Base-by-base conservation (phyloP, 1,140 invertebrate species). In the Dinothrombium tinctorium region DNA sequence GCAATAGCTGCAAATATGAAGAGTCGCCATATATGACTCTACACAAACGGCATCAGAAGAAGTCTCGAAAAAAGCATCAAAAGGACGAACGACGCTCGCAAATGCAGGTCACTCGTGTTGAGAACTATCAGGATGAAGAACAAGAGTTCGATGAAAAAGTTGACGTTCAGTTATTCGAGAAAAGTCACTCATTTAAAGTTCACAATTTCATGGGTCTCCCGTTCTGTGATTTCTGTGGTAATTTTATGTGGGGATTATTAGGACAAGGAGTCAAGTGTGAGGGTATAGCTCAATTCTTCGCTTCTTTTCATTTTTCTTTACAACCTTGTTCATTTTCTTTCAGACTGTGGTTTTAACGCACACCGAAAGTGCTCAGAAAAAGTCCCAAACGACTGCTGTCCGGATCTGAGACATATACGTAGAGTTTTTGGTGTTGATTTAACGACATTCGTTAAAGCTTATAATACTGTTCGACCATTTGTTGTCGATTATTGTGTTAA, bases 201-300 rank as follows among this genome's bases (percentile, higher is more conserved):
- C 76, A 81, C 54, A 89, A 78, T 37, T 89, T 89, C 53, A 83
- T 81, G 47, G 66, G 67, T 8, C 57, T 66, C 23, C 62, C 82
- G 53, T 89, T 81, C 79, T 89, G 83, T 64, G 82, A 87, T 53
- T 72, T 81, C 49, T 90, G 84, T 67, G 76, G 79, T 26, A 89
- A 90, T 58, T 90, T 90, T 57, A 63, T 92, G 49, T 92, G 84
- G 83, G 84, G 84, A 25, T 72, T 90, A 44, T 79, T 83, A 26
- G 77, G 77, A 20, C 84, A 90, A 60, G 84, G 83, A 41, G 76
- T 84, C 2, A 78, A 77, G 58, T 89, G 82, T 67, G 78, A 82
- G 69, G 74, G 73, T 72, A 62, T 29, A 28, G n/a, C 25, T 17
- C 4, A 17, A 45, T 37, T 17, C n/a, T 42, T 36, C 23, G 12